Evolutionary conservation across 2,113 vertebrate species (phyloP).

Genomic region (Acrocephalus kingi): DNA sequence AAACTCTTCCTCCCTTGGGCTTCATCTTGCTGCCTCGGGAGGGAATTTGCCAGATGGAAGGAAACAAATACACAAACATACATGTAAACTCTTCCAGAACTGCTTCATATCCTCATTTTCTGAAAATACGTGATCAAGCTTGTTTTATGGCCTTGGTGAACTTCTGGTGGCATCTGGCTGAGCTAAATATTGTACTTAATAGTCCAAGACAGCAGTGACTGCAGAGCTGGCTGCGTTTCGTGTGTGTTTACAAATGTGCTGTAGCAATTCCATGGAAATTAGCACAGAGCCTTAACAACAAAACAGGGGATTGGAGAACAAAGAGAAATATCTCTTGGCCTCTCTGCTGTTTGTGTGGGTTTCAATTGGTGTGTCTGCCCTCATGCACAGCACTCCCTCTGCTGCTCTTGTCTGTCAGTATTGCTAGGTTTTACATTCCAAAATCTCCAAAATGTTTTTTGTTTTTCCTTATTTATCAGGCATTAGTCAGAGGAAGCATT

Average conservation of each 20-base stretch:
- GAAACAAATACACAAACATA: neutral
- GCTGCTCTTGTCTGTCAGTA: accelerated
- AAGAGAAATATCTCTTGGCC: neutral
- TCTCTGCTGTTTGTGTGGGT: neutral
- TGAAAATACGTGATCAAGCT: constrained; percentile 5
- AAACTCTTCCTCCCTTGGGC: neutral
- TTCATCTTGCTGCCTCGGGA: neutral
- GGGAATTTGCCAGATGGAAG: constrained; percentile 39
- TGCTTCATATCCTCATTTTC: neutral
- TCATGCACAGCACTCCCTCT: neutral
- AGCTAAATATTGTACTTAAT: constrained; percentile 62
- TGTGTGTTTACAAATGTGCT: constrained; percentile 42
- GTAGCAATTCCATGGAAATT: constrained; percentile 18
- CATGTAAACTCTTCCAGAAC: neutral
- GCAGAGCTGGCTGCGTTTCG: constrained; percentile 37
- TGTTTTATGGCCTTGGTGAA: constrained; percentile 55
- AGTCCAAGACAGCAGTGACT: constrained; percentile 39
- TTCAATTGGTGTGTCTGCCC: neutral
- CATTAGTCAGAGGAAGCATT: neutral
- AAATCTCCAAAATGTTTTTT: neutral
- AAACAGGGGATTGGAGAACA: constrained; percentile 4
- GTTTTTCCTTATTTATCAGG: neutral
- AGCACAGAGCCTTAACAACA: neutral
- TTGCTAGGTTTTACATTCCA: neutral
- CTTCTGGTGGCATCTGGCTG: constrained; percentile 61